These are phyloP conservation scores for Linepithema humile DNA, from an alignment of 1,140 invertebrate species.

Conservation along the genomic window DNA sequence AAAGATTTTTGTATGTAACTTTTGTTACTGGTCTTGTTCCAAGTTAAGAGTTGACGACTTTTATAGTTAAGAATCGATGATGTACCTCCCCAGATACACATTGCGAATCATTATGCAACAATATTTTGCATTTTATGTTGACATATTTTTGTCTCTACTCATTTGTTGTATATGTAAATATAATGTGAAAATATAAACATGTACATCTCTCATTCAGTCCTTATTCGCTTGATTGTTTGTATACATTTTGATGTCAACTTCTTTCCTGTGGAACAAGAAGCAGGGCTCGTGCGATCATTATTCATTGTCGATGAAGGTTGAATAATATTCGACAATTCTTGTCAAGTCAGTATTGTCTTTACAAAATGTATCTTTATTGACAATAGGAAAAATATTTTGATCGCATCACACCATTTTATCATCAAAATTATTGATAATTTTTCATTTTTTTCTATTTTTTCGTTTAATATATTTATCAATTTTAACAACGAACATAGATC, in stretches of 20 bases:
- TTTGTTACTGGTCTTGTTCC: constrained; percentile 58
- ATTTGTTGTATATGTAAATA: constrained; percentile 5
- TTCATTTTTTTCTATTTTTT: background rate
- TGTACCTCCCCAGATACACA: constrained; percentile 12
- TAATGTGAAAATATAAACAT: constrained; percentile 36
- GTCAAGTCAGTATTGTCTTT: constrained; percentile 15
- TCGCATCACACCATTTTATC: background rate
- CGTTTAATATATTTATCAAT: background rate
- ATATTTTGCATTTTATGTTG: constrained; percentile 36
- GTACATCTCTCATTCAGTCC: background rate
- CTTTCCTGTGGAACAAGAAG: constrained; percentile 46
- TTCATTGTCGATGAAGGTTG: constrained; percentile 15
- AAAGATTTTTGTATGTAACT: constrained; percentile 50
- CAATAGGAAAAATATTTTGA: background rate
- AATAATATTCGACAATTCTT: background rate
- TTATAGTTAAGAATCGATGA: constrained; percentile 18
- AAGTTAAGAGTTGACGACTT: constrained; percentile 52
- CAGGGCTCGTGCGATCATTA: constrained; percentile 14
- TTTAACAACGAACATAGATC: constrained; percentile 24
- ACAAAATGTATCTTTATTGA: constrained; percentile 21
- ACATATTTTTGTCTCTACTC: background rate
- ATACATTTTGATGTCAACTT: constrained; percentile 20
- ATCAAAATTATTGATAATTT: background rate
- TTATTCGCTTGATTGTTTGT: background rate
- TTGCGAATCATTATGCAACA: background rate